Conservation (phyloP, 2,113 vertebrate species). For the Trachemys scripta region DNA sequence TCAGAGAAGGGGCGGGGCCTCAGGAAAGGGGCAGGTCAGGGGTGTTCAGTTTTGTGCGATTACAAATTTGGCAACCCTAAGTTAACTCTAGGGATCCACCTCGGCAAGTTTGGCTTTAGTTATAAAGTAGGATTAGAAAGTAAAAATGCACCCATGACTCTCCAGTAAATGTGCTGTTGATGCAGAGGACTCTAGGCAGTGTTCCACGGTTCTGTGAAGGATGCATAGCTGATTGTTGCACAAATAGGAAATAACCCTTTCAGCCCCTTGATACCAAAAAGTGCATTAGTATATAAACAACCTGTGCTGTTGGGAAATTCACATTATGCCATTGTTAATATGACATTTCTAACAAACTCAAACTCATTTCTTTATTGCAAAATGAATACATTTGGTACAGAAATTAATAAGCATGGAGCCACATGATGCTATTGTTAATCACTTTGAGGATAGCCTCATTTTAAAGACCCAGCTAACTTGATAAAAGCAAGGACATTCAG, state of each 20-base stretch:
- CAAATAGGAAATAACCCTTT: not conserved
- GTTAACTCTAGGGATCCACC: not conserved
- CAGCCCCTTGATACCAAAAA: not conserved
- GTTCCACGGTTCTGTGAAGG: not conserved
- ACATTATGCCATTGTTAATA: not conserved
- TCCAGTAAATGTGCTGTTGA: not conserved
- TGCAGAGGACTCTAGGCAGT: not conserved
- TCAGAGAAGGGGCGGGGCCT: no score
- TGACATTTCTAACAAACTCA: slow-evolving; percentile 11
- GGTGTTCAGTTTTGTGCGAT: no score
- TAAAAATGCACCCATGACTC: not conserved
- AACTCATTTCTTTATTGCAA: not conserved
- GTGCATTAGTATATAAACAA: not conserved
- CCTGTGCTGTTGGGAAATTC: not conserved
- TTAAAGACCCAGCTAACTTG: not conserved
- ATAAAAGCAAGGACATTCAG: not conserved
- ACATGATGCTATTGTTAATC: not conserved
- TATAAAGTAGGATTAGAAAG: not conserved
- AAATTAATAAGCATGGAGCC: slow-evolving; percentile 11
- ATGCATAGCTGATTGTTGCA: not conserved
- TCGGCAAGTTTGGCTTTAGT: not conserved
- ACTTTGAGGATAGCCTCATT: slow-evolving; percentile 22
- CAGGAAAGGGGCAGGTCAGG: no score
- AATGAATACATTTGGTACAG: slow-evolving; percentile 7
- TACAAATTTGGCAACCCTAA: no score